A percentile compares a stretch with the other conserved stretches of the same genome.
These are phyloP conservation scores for Drosophila aldrichi DNA, from an alignment of 2,888 invertebrate genomes.

Conservation along the genomic window DNA sequence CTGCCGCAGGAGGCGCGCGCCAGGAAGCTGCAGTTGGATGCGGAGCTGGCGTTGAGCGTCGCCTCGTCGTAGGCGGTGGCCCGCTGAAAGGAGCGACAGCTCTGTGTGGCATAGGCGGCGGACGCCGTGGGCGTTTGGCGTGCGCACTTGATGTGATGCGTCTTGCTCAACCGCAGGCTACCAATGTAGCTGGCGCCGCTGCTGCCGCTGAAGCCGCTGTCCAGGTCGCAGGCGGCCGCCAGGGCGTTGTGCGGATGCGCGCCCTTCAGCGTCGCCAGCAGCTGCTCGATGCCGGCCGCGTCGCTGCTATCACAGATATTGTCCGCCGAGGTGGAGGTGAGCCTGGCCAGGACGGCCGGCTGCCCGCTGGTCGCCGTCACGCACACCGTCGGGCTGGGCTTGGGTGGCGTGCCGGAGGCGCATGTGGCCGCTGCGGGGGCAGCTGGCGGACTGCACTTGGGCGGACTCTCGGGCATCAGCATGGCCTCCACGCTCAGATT, in stretches of 20 bases:
- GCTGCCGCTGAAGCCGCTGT: conserved; percentile 93
- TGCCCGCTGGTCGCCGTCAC: conserved; percentile 81
- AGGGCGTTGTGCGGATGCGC: conserved; percentile 2
- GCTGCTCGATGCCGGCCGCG: conserved; percentile 87
- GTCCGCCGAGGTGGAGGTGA: conserved; percentile 83
- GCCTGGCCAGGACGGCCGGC: conserved; percentile 59
- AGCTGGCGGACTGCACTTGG: conserved; percentile 86
- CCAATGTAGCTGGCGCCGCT: conserved; percentile 93
- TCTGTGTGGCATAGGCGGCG: conserved; percentile 79
- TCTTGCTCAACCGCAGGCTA: conserved; percentile 87
- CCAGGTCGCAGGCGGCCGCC: conserved; percentile 86
- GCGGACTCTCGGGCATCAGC: conserved; percentile 92
- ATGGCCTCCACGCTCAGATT: conserved; percentile 95
- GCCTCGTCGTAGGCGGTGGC: conserved; percentile 50
- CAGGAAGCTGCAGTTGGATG: conserved; percentile 66
- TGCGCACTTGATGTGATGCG: conserved; percentile 81
- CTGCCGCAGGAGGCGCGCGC: conserved; percentile 85
- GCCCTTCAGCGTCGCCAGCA: conserved; percentile 84
- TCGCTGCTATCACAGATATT: conserved; percentile 88
- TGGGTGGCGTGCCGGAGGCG: conserved; percentile 27
- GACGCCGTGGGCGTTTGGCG: conserved; percentile 68
- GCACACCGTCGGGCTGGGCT: conserved; percentile 72
- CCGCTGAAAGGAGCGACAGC: conserved; percentile 84
- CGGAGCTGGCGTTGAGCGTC: background rate
- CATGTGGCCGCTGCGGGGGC: conserved; percentile 60